These are phyloP conservation scores for Chironomus striatipennis DNA, from an alignment of 1,140 invertebrate species.

Conservation along the genomic window DNA sequence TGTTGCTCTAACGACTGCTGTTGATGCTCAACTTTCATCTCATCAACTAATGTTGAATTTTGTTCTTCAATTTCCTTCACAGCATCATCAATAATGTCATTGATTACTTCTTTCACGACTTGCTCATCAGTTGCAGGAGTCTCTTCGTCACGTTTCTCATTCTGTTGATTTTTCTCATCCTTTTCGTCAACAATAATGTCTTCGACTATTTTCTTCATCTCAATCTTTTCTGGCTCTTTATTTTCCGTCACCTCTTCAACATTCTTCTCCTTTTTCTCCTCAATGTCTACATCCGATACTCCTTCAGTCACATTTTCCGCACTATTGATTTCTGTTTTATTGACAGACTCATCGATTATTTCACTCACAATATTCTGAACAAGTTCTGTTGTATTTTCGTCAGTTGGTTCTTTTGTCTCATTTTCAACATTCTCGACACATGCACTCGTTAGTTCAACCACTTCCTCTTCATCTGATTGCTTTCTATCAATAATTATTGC, in stretches of 20 bases:
- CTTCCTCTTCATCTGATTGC: constrained; percentile 22
- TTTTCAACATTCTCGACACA: neutral
- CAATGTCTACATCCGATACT: constrained; percentile 28
- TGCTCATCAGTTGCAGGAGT: constrained; percentile 36
- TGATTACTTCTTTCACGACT: constrained; percentile 42
- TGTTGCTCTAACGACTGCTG: neutral
- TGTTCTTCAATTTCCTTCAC: constrained; percentile 33
- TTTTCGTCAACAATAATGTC: constrained; percentile 41
- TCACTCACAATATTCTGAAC: constrained; percentile 34
- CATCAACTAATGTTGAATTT: constrained; percentile 33
- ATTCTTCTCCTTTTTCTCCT: constrained; percentile 29
- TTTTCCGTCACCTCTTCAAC: constrained; percentile 29
- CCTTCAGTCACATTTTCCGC: constrained; percentile 25
- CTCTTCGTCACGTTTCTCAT: constrained; percentile 23
- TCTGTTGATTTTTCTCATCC: constrained; percentile 22
- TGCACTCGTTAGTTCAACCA: constrained; percentile 10
- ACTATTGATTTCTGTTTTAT: constrained; percentile 31
- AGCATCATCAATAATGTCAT: constrained; percentile 42
- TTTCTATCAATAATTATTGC: constrained; percentile 7
- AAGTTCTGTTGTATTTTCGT: constrained; percentile 33
- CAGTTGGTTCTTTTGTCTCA: constrained; percentile 16
- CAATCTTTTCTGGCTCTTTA: constrained; percentile 36
- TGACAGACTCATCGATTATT: constrained; percentile 34
- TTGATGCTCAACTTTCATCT: constrained; percentile 38
- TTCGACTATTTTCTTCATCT: constrained; percentile 43